Conservation (phyloP, 1,140 invertebrate genomes). For the Paraescarpia echinospica region DNA sequence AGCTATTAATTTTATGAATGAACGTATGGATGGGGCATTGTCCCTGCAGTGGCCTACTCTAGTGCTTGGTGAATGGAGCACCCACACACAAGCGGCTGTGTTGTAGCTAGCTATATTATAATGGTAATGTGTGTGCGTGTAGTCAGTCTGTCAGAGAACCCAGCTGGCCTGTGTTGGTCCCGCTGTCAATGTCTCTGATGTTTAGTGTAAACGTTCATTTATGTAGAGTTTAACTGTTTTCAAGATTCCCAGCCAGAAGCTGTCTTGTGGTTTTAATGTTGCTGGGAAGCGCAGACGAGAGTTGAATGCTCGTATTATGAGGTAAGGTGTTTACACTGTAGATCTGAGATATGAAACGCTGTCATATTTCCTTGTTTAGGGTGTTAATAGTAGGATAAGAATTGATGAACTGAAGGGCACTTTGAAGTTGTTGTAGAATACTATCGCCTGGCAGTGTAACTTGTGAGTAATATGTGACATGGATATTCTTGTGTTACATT, state of each 20-base stretch:
- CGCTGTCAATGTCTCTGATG: background rate
- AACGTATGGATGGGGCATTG: background rate
- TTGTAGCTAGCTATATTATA: background rate
- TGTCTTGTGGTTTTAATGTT: background rate
- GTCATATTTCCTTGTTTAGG: background rate
- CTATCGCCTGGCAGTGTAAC: background rate
- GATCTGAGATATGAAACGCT: background rate
- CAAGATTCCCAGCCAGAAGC: background rate
- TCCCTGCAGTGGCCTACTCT: background rate
- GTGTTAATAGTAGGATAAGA: background rate
- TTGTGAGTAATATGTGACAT: background rate
- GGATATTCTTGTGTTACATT: background rate
- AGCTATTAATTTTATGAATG: slow-evolving; percentile 1
- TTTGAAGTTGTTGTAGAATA: too few species aligned
- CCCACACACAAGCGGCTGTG: background rate
- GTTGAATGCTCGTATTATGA: background rate
- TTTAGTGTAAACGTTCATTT: background rate
- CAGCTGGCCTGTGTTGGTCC: background rate
- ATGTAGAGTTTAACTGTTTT: too few species aligned
- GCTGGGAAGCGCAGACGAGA: background rate
- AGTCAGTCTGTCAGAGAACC: too few species aligned
- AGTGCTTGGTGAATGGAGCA: background rate
- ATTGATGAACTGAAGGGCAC: background rate
- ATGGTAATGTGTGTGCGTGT: background rate
- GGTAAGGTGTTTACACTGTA: background rate